phyloP scores from a whole-genome alignment of 2,113 vertebrate genomes.

The Meleagris gallopavo region DNA sequence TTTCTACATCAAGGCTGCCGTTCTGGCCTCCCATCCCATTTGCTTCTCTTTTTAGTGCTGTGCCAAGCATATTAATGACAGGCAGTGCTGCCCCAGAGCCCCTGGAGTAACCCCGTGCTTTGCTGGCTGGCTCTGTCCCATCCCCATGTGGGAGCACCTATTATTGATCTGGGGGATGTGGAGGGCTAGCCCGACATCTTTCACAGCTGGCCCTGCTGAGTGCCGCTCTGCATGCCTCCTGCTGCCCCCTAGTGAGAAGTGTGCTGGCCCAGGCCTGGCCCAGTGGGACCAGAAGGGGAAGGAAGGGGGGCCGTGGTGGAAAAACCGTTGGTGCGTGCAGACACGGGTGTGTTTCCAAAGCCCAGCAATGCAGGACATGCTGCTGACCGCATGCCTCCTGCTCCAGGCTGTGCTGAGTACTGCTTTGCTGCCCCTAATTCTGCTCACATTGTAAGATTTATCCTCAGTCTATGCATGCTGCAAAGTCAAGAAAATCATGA shows the following conservation, averaged over 20 bases:
- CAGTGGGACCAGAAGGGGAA: background rate
- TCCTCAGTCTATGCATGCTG: background rate
- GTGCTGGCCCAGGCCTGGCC: background rate
- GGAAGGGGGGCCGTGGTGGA: rapidly evolving
- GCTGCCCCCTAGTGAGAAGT: background rate
- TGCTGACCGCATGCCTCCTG: background rate
- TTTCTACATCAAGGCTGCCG: slow-evolving; percentile 52
- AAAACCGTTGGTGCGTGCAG: rapidly evolving
- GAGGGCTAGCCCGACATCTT: background rate
- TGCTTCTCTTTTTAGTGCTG: slow-evolving; percentile 30
- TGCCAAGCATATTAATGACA: slow-evolving; percentile 26
- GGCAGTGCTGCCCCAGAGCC: background rate
- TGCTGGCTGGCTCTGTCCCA: background rate
- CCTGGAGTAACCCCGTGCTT: background rate
- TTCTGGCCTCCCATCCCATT: slow-evolving; percentile 51
- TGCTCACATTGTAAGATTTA: background rate
- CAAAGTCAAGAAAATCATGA: background rate
- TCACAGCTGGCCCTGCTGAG: background rate
- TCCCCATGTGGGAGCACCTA: background rate
- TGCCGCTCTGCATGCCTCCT: background rate
- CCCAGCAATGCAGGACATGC: rapidly evolving
- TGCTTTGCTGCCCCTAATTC: background rate
- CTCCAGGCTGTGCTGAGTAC: background rate
- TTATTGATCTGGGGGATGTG: rapidly evolving
- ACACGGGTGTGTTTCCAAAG: rapidly evolving